phyloP scores from a whole-genome alignment of 2,797 vertebrate species.

The Nasua narica region DNA sequence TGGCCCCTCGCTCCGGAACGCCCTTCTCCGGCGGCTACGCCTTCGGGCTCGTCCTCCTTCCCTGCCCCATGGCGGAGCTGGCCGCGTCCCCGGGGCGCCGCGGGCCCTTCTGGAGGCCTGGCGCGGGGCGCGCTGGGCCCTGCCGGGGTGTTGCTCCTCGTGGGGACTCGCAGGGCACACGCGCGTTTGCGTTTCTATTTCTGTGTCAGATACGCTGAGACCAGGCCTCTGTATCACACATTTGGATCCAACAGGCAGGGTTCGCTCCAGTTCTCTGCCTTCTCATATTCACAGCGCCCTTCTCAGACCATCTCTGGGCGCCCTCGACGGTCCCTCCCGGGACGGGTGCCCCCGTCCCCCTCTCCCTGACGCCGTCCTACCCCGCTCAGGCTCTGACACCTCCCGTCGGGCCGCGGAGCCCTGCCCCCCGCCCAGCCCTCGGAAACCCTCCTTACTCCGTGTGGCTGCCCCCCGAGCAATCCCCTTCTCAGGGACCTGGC shows the following conservation, averaged over 20 bases:
- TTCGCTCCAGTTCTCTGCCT: background rate
- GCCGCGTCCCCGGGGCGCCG: background rate
- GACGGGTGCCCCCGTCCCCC: background rate
- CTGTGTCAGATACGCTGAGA: background rate
- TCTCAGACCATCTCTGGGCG: background rate
- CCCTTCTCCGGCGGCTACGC: too few species aligned
- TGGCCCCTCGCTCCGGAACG: rapidly evolving
- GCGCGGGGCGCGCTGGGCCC: background rate
- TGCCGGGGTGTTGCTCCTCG: too few species aligned
- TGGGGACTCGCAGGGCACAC: too few species aligned
- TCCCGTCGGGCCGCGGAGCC: background rate
- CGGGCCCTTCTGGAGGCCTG: background rate
- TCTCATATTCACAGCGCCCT: too few species aligned
- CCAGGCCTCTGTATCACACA: background rate
- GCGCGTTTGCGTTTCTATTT: background rate
- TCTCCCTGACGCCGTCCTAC: background rate
- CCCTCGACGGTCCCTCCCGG: background rate
- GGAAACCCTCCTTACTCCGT: background rate
- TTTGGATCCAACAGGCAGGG: background rate
- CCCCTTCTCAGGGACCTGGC: too few species aligned
- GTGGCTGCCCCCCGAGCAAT: background rate
- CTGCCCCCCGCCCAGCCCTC: background rate
- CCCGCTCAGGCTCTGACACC: background rate
- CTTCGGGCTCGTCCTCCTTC: background rate
- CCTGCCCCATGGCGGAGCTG: background rate